Conservation (phyloP, 2,888 invertebrate species). For the Hyposoter didymator region DNA sequence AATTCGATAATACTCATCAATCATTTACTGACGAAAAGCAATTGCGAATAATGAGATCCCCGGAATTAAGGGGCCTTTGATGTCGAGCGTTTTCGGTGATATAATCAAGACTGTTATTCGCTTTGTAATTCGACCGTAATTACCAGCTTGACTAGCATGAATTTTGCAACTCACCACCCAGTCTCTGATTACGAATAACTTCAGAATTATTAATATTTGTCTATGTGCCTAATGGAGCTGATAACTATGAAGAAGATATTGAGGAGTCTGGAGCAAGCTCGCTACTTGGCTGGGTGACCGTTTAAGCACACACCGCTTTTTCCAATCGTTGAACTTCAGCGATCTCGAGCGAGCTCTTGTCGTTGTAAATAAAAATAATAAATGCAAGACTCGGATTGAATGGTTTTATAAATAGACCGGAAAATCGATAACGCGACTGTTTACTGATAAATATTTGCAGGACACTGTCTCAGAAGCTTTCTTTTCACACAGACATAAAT, state of each 20-base stretch:
- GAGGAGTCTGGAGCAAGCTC: too few relatives aligned
- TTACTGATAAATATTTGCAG: constrained; percentile 51
- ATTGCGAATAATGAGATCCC: background rate
- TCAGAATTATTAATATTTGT: background rate
- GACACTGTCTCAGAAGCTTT: constrained; percentile 40
- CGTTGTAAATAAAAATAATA: background rate
- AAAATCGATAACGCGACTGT: constrained; percentile 46
- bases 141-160: background rate
- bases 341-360: too few relatives aligned
- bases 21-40: background rate
- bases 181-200: background rate
- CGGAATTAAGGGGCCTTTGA: background rate
- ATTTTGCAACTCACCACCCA: background rate
- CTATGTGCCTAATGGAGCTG: background rate
- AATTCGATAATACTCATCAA: background rate
- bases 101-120: background rate
- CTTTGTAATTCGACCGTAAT: background rate
- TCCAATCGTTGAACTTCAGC: too few relatives aligned
- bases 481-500: constrained; percentile 31
- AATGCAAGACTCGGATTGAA: background rate
- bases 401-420: constrained; percentile 38
- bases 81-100: background rate
- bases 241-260: background rate
- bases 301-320: too few relatives aligned
- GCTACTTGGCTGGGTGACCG: too few relatives aligned